These are phyloP conservation scores for Hippocampus mohnikei DNA, from an alignment of 2,113 vertebrate genomes.

Conservation along the genomic window DNA sequence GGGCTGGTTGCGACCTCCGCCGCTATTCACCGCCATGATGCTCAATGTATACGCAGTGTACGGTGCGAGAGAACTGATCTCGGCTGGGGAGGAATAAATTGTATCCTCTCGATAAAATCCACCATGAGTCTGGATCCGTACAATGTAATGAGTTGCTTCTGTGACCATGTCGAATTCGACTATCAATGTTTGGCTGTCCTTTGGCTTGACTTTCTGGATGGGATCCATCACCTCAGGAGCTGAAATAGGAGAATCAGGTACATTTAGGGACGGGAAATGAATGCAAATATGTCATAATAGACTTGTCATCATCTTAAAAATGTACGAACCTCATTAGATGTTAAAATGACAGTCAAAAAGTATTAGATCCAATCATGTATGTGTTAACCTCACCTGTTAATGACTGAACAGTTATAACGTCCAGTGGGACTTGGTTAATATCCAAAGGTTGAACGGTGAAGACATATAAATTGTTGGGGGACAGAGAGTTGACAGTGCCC, in stretches of 20 bases:
- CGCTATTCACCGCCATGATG: slow-evolving; percentile 75
- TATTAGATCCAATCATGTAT: not conserved
- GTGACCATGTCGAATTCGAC: slow-evolving; percentile 74
- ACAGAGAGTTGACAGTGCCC: slow-evolving; percentile 68
- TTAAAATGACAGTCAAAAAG: not conserved
- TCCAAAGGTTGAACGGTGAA: slow-evolving; percentile 69
- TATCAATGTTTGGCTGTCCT: slow-evolving; percentile 83
- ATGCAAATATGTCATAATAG: not conserved
- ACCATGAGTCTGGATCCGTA: slow-evolving; percentile 67
- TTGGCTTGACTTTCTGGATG: slow-evolving; percentile 78
- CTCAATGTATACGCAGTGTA: slow-evolving; percentile 82
- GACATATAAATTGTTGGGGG: slow-evolving; percentile 57
- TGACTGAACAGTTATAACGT: slow-evolving; percentile 30
- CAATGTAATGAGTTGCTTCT: slow-evolving; percentile 77
- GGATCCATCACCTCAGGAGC: slow-evolving; percentile 74
- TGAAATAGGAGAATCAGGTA: slow-evolving; percentile 40
- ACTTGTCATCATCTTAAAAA: not conserved
- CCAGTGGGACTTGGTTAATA: slow-evolving; percentile 42
- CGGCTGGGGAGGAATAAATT: slow-evolving; percentile 77
- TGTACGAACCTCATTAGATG: not conserved
- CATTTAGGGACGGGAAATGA: not conserved
- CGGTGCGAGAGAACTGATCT: slow-evolving; percentile 73
- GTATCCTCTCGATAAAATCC: slow-evolving; percentile 74
- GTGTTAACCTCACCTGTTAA: slow-evolving; percentile 60
- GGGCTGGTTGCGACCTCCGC: slow-evolving; percentile 79